Conservation (phyloP, 1,140 invertebrate genomes). For the Drosophila littoralis region DNA sequence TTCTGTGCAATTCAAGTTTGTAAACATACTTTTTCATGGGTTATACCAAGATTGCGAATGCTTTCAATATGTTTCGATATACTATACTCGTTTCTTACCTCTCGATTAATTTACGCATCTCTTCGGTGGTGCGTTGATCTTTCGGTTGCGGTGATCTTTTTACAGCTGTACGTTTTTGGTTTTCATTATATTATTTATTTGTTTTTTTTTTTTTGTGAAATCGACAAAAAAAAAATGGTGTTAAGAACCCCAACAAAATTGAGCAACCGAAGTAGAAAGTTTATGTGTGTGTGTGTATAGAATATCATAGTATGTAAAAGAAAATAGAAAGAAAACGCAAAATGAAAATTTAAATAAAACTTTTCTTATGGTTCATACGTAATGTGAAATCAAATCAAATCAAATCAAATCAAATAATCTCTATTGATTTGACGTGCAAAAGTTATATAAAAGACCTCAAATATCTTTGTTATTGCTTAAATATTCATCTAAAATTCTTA, state of each 20-base stretch:
- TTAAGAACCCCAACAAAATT: slow-evolving; percentile 32
- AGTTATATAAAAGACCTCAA: too few species aligned
- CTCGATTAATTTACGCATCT: slow-evolving; percentile 98
- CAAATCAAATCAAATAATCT: slow-evolving; percentile 4
- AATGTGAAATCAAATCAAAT: not conserved
- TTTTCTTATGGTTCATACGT: not conserved
- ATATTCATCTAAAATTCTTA: slow-evolving; percentile 6
- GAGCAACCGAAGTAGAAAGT: slow-evolving; percentile 40
- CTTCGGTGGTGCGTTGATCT: slow-evolving; percentile 96
- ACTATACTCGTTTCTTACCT: slow-evolving; percentile 88
- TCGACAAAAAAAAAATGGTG: slow-evolving; percentile 47
- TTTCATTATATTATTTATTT: slow-evolving; percentile 28
- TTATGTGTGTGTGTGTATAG: slow-evolving; percentile 29
- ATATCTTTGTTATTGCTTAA: not conserved
- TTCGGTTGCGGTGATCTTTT: slow-evolving; percentile 87
- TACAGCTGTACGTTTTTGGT: slow-evolving; percentile 69
- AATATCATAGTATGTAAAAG: slow-evolving; percentile 41
- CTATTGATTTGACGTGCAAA: slow-evolving; percentile 26
- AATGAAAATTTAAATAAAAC: slow-evolving; percentile 56
- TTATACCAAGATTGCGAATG: slow-evolving; percentile 6
- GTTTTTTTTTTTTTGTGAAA: slow-evolving; percentile 39
- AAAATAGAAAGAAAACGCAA: slow-evolving; percentile 71
- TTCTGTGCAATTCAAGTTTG: slow-evolving; percentile 40
- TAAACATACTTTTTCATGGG: slow-evolving; percentile 2
- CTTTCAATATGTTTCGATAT: slow-evolving; percentile 19